A percentile compares a stretch with the other conserved stretches of the same genome.
phyloP scores from a whole-genome alignment of 2,888 invertebrate genomes.

The Drosophila atripex region DNA sequence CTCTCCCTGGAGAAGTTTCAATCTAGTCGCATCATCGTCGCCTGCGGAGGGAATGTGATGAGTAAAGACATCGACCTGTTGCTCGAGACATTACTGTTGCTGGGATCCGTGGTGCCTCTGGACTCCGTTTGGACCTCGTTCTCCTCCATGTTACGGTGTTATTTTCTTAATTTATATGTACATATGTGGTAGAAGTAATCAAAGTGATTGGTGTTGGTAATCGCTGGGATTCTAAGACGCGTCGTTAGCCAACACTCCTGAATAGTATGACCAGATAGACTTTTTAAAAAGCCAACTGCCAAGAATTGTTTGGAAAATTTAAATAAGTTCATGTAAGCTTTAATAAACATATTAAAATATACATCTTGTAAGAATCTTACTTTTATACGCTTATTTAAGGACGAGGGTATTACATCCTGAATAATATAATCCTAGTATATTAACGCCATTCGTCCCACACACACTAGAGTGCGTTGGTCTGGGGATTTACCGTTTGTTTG shows the following conservation, averaged over 20 bases:
- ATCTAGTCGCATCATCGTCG: constrained; percentile 60
- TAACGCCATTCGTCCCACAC: neutral
- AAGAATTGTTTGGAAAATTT: neutral
- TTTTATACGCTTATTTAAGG: neutral
- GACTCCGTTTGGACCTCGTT: constrained; percentile 57
- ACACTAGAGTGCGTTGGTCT: neutral
- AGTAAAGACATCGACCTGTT: neutral
- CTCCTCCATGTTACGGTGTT: constrained; percentile 64
- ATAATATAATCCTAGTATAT: neutral
- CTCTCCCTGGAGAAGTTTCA: constrained; percentile 84
- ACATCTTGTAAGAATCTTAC: neutral
- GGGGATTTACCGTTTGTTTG: neutral
- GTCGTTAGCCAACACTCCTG: constrained; percentile 9
- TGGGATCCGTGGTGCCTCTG: constrained; percentile 32
- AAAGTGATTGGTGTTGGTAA: constrained; percentile 13
- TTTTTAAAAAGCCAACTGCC: neutral
- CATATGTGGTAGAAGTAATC: constrained; percentile 24
- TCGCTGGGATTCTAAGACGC: neutral
- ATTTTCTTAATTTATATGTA: constrained; percentile 47
- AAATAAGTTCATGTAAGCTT: neutral
- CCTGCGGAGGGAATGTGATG: neutral
- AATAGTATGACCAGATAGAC: neutral
- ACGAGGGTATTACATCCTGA: neutral
- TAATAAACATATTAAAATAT: neutral
- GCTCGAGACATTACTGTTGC: constrained; percentile 50